phyloP scores from a whole-genome alignment of 1,140 invertebrate species.

The Ericerus pela region DNA sequence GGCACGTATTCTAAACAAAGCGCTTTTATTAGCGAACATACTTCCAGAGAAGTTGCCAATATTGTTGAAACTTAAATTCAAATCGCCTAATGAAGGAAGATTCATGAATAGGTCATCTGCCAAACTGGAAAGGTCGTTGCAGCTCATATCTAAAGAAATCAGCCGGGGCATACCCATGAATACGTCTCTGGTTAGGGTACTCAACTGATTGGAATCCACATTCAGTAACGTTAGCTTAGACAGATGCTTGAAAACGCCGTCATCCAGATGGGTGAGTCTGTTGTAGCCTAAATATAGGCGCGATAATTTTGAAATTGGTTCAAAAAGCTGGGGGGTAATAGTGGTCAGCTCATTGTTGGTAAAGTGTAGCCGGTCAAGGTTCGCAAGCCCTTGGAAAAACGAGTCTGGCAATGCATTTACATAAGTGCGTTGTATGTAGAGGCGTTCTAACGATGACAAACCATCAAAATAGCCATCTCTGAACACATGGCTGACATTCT shows the following conservation, averaged over 20 bases:
- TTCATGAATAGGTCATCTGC: neutral
- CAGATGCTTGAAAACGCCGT: neutral
- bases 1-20: neutral
- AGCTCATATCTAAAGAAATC: neutral
- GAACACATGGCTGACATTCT: neutral
- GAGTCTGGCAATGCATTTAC: neutral
- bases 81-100: neutral
- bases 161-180: neutral
- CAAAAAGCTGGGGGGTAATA: neutral
- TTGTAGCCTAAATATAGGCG: neutral
- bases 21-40: neutral
- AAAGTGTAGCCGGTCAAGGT: slow-evolving; percentile 63
- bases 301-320: neutral
- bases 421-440: neutral
- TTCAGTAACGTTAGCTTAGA: neutral
- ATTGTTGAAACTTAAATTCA: neutral
- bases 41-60: neutral
- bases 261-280: neutral
- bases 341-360: slow-evolving; percentile 44
- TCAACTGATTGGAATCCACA: neutral
- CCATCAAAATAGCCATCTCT: neutral
- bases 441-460: no score
- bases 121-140: neutral
- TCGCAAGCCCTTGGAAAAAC: slow-evolving; percentile 66
- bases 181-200: neutral